These are phyloP conservation scores for Sitta europaea DNA, from an alignment of 2,113 vertebrate genomes.

Conservation along the genomic window DNA sequence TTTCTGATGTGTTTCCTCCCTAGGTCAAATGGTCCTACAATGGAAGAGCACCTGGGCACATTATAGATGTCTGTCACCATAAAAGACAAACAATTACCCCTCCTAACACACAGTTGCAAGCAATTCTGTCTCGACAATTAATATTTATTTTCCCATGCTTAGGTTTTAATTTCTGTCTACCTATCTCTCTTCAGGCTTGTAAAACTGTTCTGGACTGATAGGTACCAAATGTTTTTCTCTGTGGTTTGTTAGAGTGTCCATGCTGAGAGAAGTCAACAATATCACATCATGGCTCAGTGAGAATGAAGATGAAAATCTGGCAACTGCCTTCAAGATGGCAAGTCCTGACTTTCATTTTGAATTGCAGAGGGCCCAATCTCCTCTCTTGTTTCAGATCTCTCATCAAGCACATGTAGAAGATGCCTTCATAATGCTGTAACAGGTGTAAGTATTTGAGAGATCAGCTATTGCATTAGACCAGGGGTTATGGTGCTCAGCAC, in stretches of 20 bases:
- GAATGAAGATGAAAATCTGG: neutral
- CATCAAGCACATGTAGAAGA: neutral
- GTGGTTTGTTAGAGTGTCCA: neutral
- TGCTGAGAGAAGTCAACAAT: neutral
- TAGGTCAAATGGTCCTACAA: neutral
- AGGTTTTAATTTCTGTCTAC: neutral
- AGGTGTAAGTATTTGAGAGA: neutral
- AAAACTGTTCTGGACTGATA: neutral
- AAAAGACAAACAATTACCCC: neutral
- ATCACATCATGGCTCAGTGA: neutral
- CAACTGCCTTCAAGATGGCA: neutral
- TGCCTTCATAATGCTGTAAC: neutral
- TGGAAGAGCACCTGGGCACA: neutral
- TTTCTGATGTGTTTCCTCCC: neutral
- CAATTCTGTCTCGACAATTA: neutral
- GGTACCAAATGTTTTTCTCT: neutral
- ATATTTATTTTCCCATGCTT: neutral
- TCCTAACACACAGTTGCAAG: neutral
- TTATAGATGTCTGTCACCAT: neutral
- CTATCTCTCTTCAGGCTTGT: neutral
- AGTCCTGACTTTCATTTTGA: neutral
- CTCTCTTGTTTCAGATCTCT: neutral
- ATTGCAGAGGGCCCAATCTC: neutral
- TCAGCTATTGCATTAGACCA: neutral
- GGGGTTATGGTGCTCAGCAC: neutral